Evolutionary conservation across 2,888 invertebrate genomes (phyloP).

Genomic region (Mesoligia furuncula): DNA sequence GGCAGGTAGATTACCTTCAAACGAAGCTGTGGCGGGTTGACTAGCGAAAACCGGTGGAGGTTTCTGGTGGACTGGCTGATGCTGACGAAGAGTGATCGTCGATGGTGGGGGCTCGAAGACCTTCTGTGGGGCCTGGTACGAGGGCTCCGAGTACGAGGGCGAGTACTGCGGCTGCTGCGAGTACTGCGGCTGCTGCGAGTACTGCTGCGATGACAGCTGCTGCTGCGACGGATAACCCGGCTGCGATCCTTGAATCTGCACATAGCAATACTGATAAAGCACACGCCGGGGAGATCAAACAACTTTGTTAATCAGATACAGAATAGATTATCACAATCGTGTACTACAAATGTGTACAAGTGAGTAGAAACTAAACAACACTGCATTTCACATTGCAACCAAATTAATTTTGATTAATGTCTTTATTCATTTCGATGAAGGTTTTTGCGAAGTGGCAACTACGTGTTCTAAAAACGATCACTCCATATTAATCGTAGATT

Average conservation of each 20-base stretch:
- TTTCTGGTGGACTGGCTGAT: constrained; percentile 94
- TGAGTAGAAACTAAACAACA: constrained; percentile 47
- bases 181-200: constrained; percentile 74
- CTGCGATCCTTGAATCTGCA: constrained; percentile 71
- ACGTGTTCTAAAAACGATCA: constrained; percentile 41
- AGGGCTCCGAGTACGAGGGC: constrained; percentile 79
- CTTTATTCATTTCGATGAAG: neutral
- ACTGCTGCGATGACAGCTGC: constrained; percentile 72
- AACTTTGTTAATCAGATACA: constrained; percentile 45
- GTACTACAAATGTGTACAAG: constrained; percentile 44
- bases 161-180: constrained; percentile 75
- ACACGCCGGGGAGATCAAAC: neutral
- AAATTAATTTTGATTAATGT: constrained; percentile 26
- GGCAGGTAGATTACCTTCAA: constrained; percentile 88
- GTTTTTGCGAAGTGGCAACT: constrained; percentile 33
- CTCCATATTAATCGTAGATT: constrained; percentile 42
- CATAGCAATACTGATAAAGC: constrained; percentile 36
- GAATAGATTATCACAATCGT: constrained; percentile 49
- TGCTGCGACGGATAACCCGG: constrained; percentile 71
- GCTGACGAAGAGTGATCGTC: constrained; percentile 93
- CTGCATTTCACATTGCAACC: constrained; percentile 42
- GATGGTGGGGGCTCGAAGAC: constrained; percentile 92
- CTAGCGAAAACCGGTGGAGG: constrained; percentile 94
- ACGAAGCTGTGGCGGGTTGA: constrained; percentile 94
- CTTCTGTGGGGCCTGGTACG: constrained; percentile 91